Percentiles rank a stretch among this genome's conserved stretches.
Evolutionary conservation across 2,888 invertebrate genomes (phyloP).

Genomic region (Plagiodera versicolora): DNA sequence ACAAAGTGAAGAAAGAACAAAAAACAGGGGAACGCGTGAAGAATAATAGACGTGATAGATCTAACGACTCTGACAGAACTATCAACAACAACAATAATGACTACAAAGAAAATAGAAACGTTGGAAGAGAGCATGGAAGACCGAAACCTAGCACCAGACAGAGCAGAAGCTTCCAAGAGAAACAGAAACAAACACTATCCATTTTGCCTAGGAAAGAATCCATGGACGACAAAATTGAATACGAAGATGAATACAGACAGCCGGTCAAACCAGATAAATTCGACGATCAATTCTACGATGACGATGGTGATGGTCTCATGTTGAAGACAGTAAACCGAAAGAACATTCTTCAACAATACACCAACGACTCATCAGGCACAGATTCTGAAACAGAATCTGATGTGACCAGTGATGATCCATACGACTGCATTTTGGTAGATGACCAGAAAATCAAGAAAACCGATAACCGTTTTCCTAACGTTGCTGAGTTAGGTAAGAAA

Average conservation of each 20-base stretch:
- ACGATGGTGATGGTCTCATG: conserved; percentile 67
- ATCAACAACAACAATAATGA: conserved; percentile 45
- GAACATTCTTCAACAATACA: conserved; percentile 72
- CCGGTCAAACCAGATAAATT: conserved; percentile 24
- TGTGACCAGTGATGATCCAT: conserved; percentile 72
- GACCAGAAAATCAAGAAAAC: conserved; percentile 49
- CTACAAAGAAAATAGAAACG: conserved; percentile 52
- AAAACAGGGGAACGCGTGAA: conserved; percentile 48
- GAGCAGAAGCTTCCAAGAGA: conserved; percentile 27
- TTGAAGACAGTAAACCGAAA: conserved; percentile 74
- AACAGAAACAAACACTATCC: conserved; percentile 38
- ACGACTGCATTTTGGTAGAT: conserved; percentile 84
- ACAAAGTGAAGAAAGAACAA: conserved; percentile 52
- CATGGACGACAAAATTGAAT: conserved; percentile 31
- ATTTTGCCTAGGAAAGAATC: conserved; percentile 33
- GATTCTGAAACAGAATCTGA: conserved; percentile 65
- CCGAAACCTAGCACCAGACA: conserved; percentile 23
- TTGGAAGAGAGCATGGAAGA: conserved; percentile 53
- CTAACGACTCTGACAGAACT: conserved; percentile 53
- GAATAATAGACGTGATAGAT: conserved; percentile 46
- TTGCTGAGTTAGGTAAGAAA: conserved; percentile 54
- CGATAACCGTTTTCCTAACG: conserved; percentile 54
- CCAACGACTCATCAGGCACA: conserved; percentile 62
- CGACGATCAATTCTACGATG: conserved; percentile 69
- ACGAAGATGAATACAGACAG: conserved; percentile 33